A percentile compares a stretch with the other conserved stretches of the same genome.
These are phyloP conservation scores for Sitobion miscanthi DNA, from an alignment of 1,140 invertebrate species.

Conservation along the genomic window DNA sequence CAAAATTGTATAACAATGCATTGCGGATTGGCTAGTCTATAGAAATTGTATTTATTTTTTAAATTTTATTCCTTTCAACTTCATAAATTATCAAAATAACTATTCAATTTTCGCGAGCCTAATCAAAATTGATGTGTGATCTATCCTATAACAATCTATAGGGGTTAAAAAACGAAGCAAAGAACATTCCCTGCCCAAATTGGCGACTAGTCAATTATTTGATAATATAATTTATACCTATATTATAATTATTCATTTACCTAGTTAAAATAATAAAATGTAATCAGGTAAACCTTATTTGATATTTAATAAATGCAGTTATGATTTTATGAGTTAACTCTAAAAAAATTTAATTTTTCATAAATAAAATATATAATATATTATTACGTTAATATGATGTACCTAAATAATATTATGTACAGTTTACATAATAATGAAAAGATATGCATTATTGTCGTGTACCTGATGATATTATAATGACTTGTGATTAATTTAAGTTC, in stretches of 20 bases:
- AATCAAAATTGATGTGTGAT: not conserved
- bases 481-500: not conserved
- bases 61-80: too few species aligned
- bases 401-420: not conserved
- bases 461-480: not conserved
- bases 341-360: not conserved
- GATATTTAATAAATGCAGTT: not conserved
- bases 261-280: not conserved
- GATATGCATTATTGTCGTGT: not conserved
- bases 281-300: not conserved
- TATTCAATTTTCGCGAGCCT: not conserved
- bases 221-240: not conserved
- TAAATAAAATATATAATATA: not conserved
- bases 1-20: too few species aligned
- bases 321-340: not conserved
- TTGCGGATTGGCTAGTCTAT: too few species aligned
- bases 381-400: not conserved
- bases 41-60: too few species aligned
- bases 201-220: too few species aligned
- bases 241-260: not conserved
- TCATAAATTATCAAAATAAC: not conserved
- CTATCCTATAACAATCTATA: not conserved
- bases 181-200: not conserved
- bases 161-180: not conserved
- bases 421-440: not conserved